A percentile compares a stretch with the other conserved stretches of the same genome.
These are phyloP conservation scores for Timema podura DNA, from an alignment of 2,888 invertebrate genomes.

Conservation along the genomic window DNA sequence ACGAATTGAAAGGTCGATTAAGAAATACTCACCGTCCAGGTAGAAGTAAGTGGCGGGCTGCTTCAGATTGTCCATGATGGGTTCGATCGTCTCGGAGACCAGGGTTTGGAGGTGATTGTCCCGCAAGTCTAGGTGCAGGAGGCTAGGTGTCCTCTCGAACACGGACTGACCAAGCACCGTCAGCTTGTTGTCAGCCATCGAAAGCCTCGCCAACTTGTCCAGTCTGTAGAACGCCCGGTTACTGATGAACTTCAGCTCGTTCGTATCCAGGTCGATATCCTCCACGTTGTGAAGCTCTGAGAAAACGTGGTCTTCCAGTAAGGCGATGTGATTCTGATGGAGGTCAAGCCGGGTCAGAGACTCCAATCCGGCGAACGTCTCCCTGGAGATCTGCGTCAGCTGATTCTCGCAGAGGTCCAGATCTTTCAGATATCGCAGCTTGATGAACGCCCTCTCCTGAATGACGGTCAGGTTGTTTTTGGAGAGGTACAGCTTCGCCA, in stretches of 20 bases:
- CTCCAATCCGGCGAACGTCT: slow-evolving; percentile 72
- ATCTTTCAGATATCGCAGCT: slow-evolving; percentile 69
- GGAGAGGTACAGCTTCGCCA: slow-evolving; percentile 76
- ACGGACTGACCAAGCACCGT: slow-evolving; percentile 65
- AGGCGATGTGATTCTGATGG: slow-evolving; percentile 68
- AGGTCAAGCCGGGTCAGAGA: slow-evolving; percentile 70
- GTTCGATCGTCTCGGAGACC: slow-evolving; percentile 70
- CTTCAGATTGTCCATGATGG: slow-evolving; percentile 73
- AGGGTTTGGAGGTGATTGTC: slow-evolving; percentile 72
- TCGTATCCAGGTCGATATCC: slow-evolving; percentile 58
- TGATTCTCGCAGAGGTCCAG: slow-evolving; percentile 87
- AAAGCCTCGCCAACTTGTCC: slow-evolving; percentile 64
- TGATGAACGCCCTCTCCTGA: slow-evolving; percentile 78
- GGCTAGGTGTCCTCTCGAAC: slow-evolving; percentile 66
- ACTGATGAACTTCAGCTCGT: slow-evolving; percentile 60
- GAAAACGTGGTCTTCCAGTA: slow-evolving; percentile 75
- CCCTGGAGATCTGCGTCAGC: slow-evolving; percentile 60
- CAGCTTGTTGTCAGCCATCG: slow-evolving; percentile 72
- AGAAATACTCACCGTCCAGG: slow-evolving; percentile 63
- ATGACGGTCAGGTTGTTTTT: slow-evolving; percentile 75
- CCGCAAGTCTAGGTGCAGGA: slow-evolving; percentile 71
- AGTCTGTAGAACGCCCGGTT: slow-evolving; percentile 74
- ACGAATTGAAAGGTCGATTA: not conserved
- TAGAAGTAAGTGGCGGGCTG: slow-evolving; percentile 69
- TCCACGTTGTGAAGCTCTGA: slow-evolving; percentile 70